Base-by-base conservation (phyloP, 2,797 vertebrate species). In the Chelon auratus region DNA sequence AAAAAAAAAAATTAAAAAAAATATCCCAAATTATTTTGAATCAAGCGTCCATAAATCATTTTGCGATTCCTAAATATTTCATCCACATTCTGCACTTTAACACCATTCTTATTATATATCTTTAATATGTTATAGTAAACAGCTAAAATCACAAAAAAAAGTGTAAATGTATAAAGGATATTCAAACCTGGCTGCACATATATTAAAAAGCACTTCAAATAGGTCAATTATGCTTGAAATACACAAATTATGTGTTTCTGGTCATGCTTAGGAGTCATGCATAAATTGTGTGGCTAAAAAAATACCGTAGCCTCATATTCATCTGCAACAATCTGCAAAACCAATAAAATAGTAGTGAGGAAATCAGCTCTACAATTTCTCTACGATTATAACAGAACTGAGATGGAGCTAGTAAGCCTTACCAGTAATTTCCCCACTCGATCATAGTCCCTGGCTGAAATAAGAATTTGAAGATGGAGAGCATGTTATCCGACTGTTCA, bases 351-450 rank as follows among this genome's bases (percentile, higher is more conserved):
- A 56, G 39, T 13, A 42, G 67, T 71, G 53, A 84, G 66, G 33
- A 14, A 42, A 47, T 36, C 59, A 8, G 5, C 30, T 73, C 65
- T 56, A 65, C 62, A 70, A 5, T 9, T 48, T 14, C 20, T 69
- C 11, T 42, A n/a, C 9, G n/a, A 9, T 48, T 48, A 48, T n/a
- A 5, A 48, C 45, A 48, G 5, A 17, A 40, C 7, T 33, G 12
- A 42, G 3, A 42, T 30, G 30, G 30, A 56, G 10, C 6, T 60
- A 33, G 42, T 11, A 5, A 8, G 9, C 2, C 93, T 96, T 89
- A 98, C 97, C 98, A 99, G 91, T 98, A 97, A 90, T 99, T 99
- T 70, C 97, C 97, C 98, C 97, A 99, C 79, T 99, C 97, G 48
- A 99, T 99, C 97, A 99, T 99, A 5, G 97, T 98, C 80, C 97